phyloP scores from a whole-genome alignment of 2,888 invertebrate genomes.

The Melikaiella ostensackeni region DNA sequence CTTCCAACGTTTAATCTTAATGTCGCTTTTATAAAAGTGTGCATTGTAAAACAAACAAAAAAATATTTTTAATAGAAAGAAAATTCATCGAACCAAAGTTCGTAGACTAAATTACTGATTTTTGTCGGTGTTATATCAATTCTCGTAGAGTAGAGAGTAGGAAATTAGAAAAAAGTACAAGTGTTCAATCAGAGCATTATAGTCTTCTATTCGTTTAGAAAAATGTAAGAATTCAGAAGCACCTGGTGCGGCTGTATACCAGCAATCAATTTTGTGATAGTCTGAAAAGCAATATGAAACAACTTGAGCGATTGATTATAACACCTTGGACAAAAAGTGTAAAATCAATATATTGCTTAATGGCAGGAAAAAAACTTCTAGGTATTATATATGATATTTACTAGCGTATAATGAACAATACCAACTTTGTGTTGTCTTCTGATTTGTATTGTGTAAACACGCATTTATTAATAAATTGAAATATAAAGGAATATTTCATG shows the following conservation, averaged over 20 bases:
- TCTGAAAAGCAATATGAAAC: constrained; percentile 64
- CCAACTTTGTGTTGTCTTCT: constrained; percentile 72
- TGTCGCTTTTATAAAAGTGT: constrained; percentile 36
- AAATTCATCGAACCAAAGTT: constrained; percentile 5
- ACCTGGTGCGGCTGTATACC: constrained; percentile 64
- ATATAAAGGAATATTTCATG: constrained; percentile 56
- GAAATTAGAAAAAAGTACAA: constrained; percentile 25
- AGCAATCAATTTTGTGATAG: constrained; percentile 76
- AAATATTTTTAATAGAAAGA: constrained; percentile 21
- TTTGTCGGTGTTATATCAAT: constrained; percentile 31
- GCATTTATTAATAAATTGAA: constrained; percentile 75
- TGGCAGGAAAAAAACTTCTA: constrained; percentile 44
- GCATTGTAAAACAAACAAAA: constrained; percentile 40
- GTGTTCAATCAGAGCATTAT: constrained; percentile 47
- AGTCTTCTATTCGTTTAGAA: constrained; percentile 45
- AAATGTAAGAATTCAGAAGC: constrained; percentile 64
- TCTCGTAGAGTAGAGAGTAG: constrained; percentile 4
- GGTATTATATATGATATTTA: constrained; percentile 64
- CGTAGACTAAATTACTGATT: constrained; percentile 15
- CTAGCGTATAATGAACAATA: constrained; percentile 69
- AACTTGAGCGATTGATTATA: constrained; percentile 62
- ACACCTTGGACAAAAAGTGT: constrained; percentile 58
- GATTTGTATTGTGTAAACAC: constrained; percentile 75
- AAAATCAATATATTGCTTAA: constrained; percentile 59
- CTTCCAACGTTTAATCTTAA: constrained; percentile 9